Conservation (phyloP, 2,113 vertebrate species). For the Smithornis capensis region DNA sequence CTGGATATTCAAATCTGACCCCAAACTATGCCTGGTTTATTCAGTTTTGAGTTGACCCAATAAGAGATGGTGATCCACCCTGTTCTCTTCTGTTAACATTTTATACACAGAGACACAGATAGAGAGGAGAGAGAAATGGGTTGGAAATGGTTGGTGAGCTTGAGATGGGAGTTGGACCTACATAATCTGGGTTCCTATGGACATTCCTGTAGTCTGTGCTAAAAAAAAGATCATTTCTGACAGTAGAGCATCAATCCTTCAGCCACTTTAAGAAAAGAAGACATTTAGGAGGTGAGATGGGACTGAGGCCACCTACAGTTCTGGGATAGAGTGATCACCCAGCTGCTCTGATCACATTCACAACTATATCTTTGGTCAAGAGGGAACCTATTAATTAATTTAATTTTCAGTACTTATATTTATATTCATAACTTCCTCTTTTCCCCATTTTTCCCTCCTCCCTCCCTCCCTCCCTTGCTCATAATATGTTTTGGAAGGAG, state of each 20-base stretch:
- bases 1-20: background rate
- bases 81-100: background rate
- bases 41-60: background rate
- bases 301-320: background rate
- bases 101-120: background rate
- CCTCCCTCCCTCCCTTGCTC: background rate
- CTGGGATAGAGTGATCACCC: background rate
- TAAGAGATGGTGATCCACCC: background rate
- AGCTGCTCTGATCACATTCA: background rate
- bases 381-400: background rate
- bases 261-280: background rate
- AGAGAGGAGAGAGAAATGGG: background rate
- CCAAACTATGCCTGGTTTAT: background rate
- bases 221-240: background rate
- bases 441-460: background rate
- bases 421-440: background rate
- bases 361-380: background rate
- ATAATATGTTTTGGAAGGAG: background rate
- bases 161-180: background rate
- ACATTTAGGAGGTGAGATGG: background rate
- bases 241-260: background rate
- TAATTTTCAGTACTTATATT: background rate
- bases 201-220: too few relatives aligned
- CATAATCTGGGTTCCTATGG: rapidly evolving
- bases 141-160: background rate